These are phyloP conservation scores for Papilio aristodemus DNA, from an alignment of 1,140 invertebrate species.

Conservation along the genomic window DNA sequence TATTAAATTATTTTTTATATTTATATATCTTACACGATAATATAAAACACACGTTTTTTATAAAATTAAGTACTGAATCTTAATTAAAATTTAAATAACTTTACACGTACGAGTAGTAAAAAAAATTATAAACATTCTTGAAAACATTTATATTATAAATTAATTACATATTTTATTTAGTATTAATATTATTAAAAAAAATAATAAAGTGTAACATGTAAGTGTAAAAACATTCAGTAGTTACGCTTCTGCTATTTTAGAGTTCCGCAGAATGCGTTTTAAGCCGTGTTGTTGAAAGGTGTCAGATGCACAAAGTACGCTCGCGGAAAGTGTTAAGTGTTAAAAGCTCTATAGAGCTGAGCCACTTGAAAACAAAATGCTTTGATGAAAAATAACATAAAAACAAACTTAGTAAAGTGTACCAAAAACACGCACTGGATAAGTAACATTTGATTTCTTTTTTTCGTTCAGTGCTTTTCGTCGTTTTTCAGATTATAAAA, in stretches of 20 bases:
- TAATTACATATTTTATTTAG: too few relatives aligned
- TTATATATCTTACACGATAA: too few relatives aligned
- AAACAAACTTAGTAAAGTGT: neutral
- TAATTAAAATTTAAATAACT: too few relatives aligned
- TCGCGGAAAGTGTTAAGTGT: constrained; percentile 24
- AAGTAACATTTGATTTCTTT: neutral
- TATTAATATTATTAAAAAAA: neutral
- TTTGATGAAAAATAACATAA: neutral
- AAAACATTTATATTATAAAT: too few relatives aligned
- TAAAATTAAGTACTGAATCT: too few relatives aligned
- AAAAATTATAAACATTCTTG: too few relatives aligned
- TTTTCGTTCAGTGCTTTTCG: too few relatives aligned
- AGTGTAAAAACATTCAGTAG: neutral
- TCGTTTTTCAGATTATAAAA: too few relatives aligned
- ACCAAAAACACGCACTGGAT: too few relatives aligned
- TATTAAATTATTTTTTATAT: too few relatives aligned
- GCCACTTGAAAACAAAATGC: neutral
- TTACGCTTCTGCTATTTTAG: neutral
- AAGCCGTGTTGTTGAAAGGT: neutral
- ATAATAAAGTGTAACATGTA: neutral
- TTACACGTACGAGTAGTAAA: too few relatives aligned
- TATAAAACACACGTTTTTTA: too few relatives aligned
- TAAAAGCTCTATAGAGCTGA: constrained; percentile 20
- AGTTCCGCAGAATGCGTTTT: neutral
- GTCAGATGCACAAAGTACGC: constrained; percentile 17